Evolutionary conservation across 2,888 invertebrate genomes (phyloP).

Genomic region (Acronicta psi): DNA sequence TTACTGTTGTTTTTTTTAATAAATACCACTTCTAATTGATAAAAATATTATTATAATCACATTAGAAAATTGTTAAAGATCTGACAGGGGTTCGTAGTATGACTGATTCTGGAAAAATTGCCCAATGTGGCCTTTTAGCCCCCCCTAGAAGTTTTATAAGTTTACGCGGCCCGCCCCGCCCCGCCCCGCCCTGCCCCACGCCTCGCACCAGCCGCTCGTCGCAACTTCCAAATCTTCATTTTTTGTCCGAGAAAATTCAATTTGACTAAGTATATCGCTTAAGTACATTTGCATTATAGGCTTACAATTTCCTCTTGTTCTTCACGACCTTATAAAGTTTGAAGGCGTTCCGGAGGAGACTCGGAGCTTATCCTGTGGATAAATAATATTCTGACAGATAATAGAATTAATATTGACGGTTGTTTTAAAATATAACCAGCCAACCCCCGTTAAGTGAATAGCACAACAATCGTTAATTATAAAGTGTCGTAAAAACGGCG

Average conservation of each 20-base stretch:
- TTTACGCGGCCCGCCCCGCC: slow-evolving; percentile 9
- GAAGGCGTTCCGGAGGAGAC: slow-evolving; percentile 45
- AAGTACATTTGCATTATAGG: slow-evolving; percentile 68
- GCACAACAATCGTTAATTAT: slow-evolving; percentile 42
- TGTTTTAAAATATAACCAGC: slow-evolving; percentile 46
- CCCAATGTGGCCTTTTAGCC: no score
- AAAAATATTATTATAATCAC: no score
- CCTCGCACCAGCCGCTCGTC: slow-evolving; percentile 9
- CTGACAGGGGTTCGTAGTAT: no score
- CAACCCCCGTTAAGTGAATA: slow-evolving; percentile 26
- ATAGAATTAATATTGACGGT: slow-evolving; percentile 59
- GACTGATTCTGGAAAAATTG: no score
- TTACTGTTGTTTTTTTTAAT: slow-evolving; percentile 3
- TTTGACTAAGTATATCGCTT: slow-evolving; percentile 68
- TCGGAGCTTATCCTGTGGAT: slow-evolving; percentile 49
- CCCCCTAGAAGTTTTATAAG: slow-evolving; percentile 34
- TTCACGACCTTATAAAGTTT: slow-evolving; percentile 65
- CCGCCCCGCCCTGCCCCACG: neutral
- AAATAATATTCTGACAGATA: slow-evolving; percentile 58
- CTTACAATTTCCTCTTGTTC: slow-evolving; percentile 66
- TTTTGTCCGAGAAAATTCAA: slow-evolving; percentile 63
- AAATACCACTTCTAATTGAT: neutral
- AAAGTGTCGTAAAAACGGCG: slow-evolving; percentile 30
- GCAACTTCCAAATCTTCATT: slow-evolving; percentile 51
- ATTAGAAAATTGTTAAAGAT: no score